These are phyloP conservation scores for Anthophora plumipes DNA, from an alignment of 2,888 invertebrate genomes.

Conservation along the genomic window DNA sequence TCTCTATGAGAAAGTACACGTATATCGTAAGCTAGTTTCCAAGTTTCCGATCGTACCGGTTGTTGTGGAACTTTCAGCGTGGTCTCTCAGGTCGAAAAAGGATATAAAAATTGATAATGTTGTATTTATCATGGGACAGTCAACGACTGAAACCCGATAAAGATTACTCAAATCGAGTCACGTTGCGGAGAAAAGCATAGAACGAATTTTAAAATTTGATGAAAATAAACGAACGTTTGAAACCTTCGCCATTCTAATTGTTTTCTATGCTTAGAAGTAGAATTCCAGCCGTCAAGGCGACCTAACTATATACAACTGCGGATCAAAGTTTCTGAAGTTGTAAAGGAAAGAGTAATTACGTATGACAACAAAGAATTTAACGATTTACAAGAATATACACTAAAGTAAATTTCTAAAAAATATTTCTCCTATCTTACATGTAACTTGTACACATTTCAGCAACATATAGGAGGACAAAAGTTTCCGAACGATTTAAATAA, in stretches of 20 bases:
- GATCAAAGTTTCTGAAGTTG: too few species aligned
- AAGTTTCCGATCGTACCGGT: background rate
- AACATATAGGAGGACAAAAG: too few species aligned
- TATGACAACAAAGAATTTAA: too few species aligned
- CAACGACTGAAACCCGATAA: background rate
- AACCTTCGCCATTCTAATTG: constrained; percentile 8
- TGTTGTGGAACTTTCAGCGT: background rate
- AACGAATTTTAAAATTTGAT: background rate
- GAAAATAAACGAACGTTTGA: background rate
- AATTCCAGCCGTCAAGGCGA: constrained; percentile 23
- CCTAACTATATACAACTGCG: too few species aligned
- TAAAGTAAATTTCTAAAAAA: too few species aligned
- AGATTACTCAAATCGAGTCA: background rate
- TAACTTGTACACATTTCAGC: too few species aligned
- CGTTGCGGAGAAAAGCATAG: background rate
- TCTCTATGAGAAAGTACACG: too few species aligned
- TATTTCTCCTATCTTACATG: too few species aligned
- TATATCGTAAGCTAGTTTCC: background rate
- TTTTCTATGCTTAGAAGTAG: constrained; percentile 6
- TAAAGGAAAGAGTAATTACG: too few species aligned
- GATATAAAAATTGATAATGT: background rate
- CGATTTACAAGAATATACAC: too few species aligned
- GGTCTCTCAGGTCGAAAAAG: too few species aligned
- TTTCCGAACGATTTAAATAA: too few species aligned
- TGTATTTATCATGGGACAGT: background rate